These are phyloP conservation scores for Galemys pyrenaicus DNA, from an alignment of 2,113 vertebrate genomes.

Conservation along the genomic window DNA sequence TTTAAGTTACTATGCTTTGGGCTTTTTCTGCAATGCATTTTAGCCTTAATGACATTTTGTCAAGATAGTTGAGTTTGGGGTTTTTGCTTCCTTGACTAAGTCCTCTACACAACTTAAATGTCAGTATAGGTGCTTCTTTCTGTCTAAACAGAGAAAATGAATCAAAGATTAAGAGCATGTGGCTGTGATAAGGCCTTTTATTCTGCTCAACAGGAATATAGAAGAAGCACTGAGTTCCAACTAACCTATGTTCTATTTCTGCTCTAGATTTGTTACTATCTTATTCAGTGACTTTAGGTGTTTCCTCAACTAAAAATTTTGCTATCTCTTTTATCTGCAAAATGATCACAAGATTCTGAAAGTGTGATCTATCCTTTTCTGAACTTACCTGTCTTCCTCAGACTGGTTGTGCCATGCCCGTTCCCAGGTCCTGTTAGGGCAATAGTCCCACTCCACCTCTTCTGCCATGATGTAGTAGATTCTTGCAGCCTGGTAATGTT, in stretches of 20 bases:
- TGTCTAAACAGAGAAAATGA: background rate
- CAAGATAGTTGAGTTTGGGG: background rate
- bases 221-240: background rate
- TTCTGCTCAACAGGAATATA: background rate
- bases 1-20: background rate
- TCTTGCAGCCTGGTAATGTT: conserved; percentile 62
- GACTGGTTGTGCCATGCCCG: conserved; percentile 81
- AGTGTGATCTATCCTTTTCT: conserved; percentile 7
- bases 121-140: background rate
- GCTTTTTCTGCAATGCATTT: background rate
- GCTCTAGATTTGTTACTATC: background rate
- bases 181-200: background rate
- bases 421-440: conserved; percentile 85
- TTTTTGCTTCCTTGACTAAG: conserved; percentile 10
- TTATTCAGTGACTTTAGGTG: background rate
- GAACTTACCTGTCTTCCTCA: conserved; percentile 80
- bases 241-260: background rate
- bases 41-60: background rate
- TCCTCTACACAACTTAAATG: conserved; percentile 39
- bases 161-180: background rate
- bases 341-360: background rate
- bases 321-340: background rate
- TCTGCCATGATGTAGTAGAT: conserved; percentile 83
- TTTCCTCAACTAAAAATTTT: background rate
- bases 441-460: conserved; percentile 87